Base-by-base conservation (phyloP, 2,113 vertebrate genomes). In the Odobenus rosmarus region DNA sequence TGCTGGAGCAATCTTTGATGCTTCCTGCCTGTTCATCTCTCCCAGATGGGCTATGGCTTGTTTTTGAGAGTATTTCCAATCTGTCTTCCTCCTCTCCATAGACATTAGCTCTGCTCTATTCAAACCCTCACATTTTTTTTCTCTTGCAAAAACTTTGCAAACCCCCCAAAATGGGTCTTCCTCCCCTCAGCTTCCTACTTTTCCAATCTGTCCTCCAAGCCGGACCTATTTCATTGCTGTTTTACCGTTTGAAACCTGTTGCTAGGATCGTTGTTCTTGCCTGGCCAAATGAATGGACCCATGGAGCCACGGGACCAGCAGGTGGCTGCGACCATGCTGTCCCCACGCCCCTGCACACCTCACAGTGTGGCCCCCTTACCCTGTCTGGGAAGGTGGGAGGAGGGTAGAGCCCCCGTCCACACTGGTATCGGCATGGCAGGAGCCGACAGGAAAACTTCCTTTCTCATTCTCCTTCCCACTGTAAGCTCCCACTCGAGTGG, bases 311-410 rank as follows among this genome's bases (percentile, higher is more conserved):
- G 42, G 36, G 31, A 9, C 24, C 12, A 4, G 23, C 12, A 7
- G 15, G 18, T 21, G 64, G 33, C 36, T 88, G 77, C 59, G 49
- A 62, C n/a, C 33, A 4, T 1, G 11, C 18, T 53, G 1, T 2
- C 14, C 7, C 0, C 0, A 10, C 0, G 0, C 16, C 19, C 16
- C 18, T 49, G 1, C 42, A 23, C 10, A 7, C 53, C 19, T 13
- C 55, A 28, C 11, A 23, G 0, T 64, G 26, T 0, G 28, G n/a
- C 4, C 28, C 55, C 64, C 39, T 74, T 15, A 46, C 42, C 62
- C 82, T 42, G 18, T 39, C 31, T 39, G 61, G 13, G 42, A 26
- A 51, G 28, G 42, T 8, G 1, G 72, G 42, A 5, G n/a, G 42
- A 46, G 24, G 53, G 2, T 3, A 10, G 3, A 15, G 61, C n/a